These are phyloP conservation scores for Brachypodius melanocephalos DNA, from an alignment of 2,113 vertebrate genomes.

Conservation along the genomic window DNA sequence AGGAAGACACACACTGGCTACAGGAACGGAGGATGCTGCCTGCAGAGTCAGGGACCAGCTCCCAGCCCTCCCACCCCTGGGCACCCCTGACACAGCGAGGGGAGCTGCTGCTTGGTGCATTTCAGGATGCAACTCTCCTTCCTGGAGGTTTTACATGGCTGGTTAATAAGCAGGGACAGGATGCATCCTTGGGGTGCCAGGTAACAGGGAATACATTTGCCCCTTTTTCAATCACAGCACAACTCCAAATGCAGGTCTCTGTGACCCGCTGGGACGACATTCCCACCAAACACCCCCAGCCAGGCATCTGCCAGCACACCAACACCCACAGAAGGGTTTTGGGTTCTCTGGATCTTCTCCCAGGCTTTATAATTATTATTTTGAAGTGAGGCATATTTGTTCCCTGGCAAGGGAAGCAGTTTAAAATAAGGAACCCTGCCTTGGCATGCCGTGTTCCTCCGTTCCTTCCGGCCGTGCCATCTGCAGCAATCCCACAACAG, in stretches of 20 bases:
- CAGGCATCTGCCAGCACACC: background rate
- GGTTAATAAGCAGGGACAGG: background rate
- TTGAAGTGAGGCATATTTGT: background rate
- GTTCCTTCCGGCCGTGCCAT: constrained; percentile 32
- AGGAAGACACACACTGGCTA: background rate
- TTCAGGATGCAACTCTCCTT: background rate
- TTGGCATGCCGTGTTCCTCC: background rate
- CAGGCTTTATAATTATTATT: background rate
- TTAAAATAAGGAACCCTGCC: constrained; percentile 30
- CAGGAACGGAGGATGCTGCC: background rate
- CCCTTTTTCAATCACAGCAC: background rate
- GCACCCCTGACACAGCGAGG: background rate
- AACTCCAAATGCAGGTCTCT: accelerated
- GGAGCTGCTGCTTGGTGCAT: background rate
- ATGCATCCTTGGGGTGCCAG: background rate
- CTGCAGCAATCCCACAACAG: background rate
- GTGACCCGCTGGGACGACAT: background rate
- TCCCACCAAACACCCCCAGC: background rate
- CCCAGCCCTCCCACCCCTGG: background rate
- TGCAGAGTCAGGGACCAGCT: background rate
- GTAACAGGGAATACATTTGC: background rate
- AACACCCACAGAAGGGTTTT: background rate
- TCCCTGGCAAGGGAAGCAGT: constrained; percentile 28
- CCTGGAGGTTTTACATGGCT: background rate
- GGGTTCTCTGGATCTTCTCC: constrained; percentile 15